A percentile compares a stretch with the other conserved stretches of the same genome.
phyloP scores from a whole-genome alignment of 1,140 invertebrate genomes.

The Drosophila lowei region DNA sequence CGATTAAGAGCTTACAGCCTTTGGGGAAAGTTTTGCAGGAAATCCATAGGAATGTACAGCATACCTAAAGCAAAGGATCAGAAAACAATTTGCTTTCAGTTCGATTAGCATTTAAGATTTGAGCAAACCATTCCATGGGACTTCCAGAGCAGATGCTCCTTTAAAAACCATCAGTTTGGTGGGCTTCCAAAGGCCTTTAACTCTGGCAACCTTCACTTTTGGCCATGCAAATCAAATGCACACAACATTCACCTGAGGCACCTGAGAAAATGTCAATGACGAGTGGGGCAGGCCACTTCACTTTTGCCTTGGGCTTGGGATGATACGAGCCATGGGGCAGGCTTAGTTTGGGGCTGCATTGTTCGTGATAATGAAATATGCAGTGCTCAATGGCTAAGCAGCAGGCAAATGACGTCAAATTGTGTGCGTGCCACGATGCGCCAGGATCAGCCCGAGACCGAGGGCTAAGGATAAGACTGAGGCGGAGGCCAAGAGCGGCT shows the following conservation, averaged over 20 bases:
- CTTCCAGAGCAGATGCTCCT: no score
- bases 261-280: slow-evolving; percentile 61
- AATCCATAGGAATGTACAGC: no score
- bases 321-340: not conserved
- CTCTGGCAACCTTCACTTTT: not conserved
- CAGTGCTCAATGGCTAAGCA: slow-evolving; percentile 33
- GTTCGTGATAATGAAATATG: slow-evolving; percentile 54
- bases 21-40: no score
- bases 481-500: slow-evolving; percentile 37
- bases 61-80: no score
- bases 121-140: no score
- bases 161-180: no score
- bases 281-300: slow-evolving; percentile 42
- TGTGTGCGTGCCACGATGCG: slow-evolving; percentile 45
- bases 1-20: no score
- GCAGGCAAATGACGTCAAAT: slow-evolving; percentile 64
- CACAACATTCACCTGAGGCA: slow-evolving; percentile 9
- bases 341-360: slow-evolving; percentile 49
- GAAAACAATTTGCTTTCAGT: no score
- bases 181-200: no score
- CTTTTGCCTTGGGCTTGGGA: slow-evolving; percentile 51
- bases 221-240: slow-evolving; percentile 13
- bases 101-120: no score
- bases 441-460: not conserved
- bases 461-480: not conserved